Base-by-base conservation (phyloP, 1,140 invertebrate genomes). In the Pseudomyrmex cubaensis region DNA sequence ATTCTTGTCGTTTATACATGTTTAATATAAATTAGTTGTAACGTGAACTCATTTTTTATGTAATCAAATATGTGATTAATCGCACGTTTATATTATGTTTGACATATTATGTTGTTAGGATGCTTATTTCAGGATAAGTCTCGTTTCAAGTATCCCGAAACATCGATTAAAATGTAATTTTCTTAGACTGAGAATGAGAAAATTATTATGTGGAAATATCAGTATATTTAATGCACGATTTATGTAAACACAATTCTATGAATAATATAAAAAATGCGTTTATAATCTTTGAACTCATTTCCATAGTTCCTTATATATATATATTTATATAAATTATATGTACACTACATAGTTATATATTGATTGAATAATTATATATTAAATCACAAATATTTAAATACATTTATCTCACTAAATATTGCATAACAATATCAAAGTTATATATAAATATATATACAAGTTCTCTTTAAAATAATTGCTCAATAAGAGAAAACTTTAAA, bases 151-250 rank as follows among this genome's bases (percentile, higher is more conserved):
- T 35, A 35, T 35, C 7, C 35, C 35, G 5, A 35, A 35, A 35
- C 35, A 22, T 35, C 8, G 46, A 59, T 61, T 61, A 0, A 61
- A 61, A 61, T 61, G 52, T 13, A 63, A 66, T 80, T 35, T 80
- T 13, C 12, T 35, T 61, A 59, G 20, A 25, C 12, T 25, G 25
- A 25, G 25, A 22, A 70, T 48, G 57, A 17, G 44, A 13, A 22
- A 77, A 72, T 35, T 35, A 52, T 78, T 15, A 59, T 22, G 48
- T 56, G 22, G 10, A 61, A 72, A 72, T 48, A 77, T 69, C 25
- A 59, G 35, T 78, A 70, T 59, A 78, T 80, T 70, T 80, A 59
- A 70, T 70, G 59, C 1, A 61, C 13, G 44, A 59, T 59, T 70
- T 2, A 54, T 25, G n/a, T 54, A 70, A 35, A 64, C 35, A 64